phyloP scores from a whole-genome alignment of 2,888 invertebrate species.

The Trimorus sp. region DNA sequence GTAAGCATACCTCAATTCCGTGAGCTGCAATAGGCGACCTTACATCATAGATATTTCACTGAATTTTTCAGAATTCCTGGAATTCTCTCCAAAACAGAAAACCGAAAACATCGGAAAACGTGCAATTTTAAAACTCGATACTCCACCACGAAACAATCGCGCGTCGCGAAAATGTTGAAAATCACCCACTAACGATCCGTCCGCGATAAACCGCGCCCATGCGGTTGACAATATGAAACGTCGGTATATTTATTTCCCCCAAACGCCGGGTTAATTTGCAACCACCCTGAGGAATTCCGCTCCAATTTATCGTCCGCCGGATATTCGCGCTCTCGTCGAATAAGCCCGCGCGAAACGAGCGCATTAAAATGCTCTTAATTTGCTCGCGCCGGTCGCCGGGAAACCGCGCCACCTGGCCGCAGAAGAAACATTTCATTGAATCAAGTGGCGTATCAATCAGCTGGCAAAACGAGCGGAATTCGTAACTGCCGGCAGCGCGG shows the following conservation, averaged over 20 bases:
- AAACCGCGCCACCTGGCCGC: not conserved
- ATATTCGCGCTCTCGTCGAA: slow-evolving; percentile 14
- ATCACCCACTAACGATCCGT: slow-evolving; percentile 20
- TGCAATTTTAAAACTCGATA: too few relatives aligned
- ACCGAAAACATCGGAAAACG: too few relatives aligned
- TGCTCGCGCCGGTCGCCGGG: not conserved
- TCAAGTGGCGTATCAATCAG: slow-evolving; percentile 19
- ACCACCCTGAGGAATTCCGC: slow-evolving; percentile 27
- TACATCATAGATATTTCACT: too few relatives aligned
- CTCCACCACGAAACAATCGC: not conserved
- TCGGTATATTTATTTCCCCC: slow-evolving; percentile 26
- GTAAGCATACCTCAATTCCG: too few relatives aligned
- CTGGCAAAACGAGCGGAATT: slow-evolving; percentile 28
- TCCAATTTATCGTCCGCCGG: slow-evolving; percentile 25
- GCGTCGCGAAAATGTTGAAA: not conserved
- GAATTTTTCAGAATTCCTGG: too few relatives aligned
- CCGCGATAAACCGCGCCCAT: not conserved
- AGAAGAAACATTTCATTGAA: slow-evolving; percentile 27
- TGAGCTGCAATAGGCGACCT: too few relatives aligned
- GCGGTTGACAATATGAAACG: slow-evolving; percentile 34
- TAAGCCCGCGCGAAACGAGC: not conserved
- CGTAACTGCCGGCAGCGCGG: slow-evolving; percentile 27
- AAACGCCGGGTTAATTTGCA: slow-evolving; percentile 33
- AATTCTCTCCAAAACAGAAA: too few relatives aligned
- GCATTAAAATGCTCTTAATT: slow-evolving; percentile 37